Evolutionary conservation across 2,888 invertebrate genomes (phyloP), one percentile per base, ranked within the genome.

Genomic region (Erannis defoliaria): DNA sequence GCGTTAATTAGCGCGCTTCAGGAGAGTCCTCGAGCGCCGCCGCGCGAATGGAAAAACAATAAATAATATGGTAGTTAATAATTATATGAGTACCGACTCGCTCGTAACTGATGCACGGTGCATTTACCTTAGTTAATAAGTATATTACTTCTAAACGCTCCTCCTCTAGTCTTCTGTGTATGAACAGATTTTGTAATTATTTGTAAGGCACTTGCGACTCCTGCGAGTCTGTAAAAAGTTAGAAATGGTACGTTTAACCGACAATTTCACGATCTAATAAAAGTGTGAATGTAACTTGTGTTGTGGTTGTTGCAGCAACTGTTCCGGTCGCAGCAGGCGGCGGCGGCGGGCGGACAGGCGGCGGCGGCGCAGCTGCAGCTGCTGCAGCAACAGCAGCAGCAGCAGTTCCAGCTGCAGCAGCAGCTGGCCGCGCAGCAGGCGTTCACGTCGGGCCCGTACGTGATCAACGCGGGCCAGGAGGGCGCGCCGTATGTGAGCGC

Each of bases 321-420:
- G 79, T 97, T 97, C 93, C 96, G 97, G 85, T 97, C 97, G 87
- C 97, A 97, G 88, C 97, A 96, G 80, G 94, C 96, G 83, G 94
- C 95, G 82, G 94, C 95, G 89, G 91, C 97, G 84, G 90, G 94
- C 84, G 88, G 93, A 67, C 89, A 94, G 80, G 92, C 95, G 86
- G 93, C 96, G 89, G 89, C 95, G 88, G 96, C 93, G 78, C 96
- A 93, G 92, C 95, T 89, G 88, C 96, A 95, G 87, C 95, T 86
- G 88, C 95, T 97, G 76, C 95, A 96, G 73, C 95, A 96, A 79
- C 96, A 95, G 77, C 95, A 96, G 78, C 95, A 97, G 74, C 96
- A 96, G 77, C 96, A 95, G 85, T 95, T 94, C 75, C 95, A 95
- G 85, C 95, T 97, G 76, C 97, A 97, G 85, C 97, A 97, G 81